Percentiles rank a stretch among this genome's conserved stretches.
These are phyloP conservation scores for Drosophila pallidifrons DNA, from an alignment of 1,140 invertebrate genomes.

Conservation along the genomic window DNA sequence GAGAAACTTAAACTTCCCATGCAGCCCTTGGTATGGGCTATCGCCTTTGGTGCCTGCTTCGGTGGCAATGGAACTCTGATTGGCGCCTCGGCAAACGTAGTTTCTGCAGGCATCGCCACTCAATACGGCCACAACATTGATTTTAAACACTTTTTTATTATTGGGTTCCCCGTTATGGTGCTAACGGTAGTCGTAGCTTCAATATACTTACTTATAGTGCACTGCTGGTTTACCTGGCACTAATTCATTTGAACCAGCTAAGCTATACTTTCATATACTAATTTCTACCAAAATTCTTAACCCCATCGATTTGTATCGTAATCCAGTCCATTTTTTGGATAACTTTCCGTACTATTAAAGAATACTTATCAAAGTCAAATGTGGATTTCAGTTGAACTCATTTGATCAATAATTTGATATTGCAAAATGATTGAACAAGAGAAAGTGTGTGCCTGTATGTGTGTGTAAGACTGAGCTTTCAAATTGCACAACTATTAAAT, in stretches of 20 bases:
- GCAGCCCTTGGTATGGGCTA: constrained; percentile 89
- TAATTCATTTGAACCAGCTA: not conserved
- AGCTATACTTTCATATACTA: no score
- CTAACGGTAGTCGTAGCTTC: constrained; percentile 87
- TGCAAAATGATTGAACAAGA: no score
- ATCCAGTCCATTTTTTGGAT: no score
- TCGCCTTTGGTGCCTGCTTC: constrained; percentile 91
- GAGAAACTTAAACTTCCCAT: constrained; percentile 87
- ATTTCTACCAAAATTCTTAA: not conserved
- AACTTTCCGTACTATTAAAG: no score
- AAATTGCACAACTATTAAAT: constrained; percentile 51
- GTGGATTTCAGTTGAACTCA: no score
- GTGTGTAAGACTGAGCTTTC: not conserved
- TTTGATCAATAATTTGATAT: no score
- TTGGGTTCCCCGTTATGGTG: constrained; percentile 91
- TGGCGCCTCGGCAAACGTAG: constrained; percentile 91
- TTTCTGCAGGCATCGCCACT: constrained; percentile 91
- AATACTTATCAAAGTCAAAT: no score
- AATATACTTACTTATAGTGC: constrained; percentile 89
- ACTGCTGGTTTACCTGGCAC: constrained; percentile 88
- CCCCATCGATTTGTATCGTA: not conserved
- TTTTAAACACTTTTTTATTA: constrained; percentile 86
- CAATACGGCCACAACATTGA: constrained; percentile 92
- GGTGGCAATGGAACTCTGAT: constrained; percentile 93
- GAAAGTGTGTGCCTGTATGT: no score